Evolutionary conservation across 2,888 invertebrate genomes (phyloP).

Genomic region (Bombyx huttoni): DNA sequence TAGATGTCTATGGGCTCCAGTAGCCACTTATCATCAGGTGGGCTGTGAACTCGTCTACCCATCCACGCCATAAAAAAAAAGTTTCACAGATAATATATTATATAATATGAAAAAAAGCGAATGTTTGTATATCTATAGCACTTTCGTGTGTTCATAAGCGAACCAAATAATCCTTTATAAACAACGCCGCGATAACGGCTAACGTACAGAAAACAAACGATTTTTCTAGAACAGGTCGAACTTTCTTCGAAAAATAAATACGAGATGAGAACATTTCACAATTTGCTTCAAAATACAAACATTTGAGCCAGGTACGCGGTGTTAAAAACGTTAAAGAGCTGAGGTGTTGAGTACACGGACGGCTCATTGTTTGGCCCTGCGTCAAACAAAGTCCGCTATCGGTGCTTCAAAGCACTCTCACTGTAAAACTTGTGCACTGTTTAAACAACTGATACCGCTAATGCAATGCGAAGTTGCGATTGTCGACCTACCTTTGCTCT

Average conservation of each 20-base stretch:
- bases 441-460: constrained; percentile 50
- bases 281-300: constrained; percentile 36
- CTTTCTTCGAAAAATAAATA: constrained; percentile 29
- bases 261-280: constrained; percentile 33
- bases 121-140: too few relatives aligned
- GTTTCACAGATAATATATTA: too few relatives aligned
- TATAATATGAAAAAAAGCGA: too few relatives aligned
- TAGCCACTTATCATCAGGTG: too few relatives aligned
- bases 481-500: constrained; percentile 3
- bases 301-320: constrained; percentile 29
- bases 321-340: constrained; percentile 50
- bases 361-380: constrained; percentile 48
- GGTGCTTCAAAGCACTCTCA: constrained; percentile 43
- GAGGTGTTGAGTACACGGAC: constrained; percentile 50
- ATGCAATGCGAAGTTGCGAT: constrained; percentile 36
- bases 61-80: too few relatives aligned
- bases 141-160: neutral
- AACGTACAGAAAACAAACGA: constrained; percentile 1
- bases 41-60: too few relatives aligned
- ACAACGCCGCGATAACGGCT: neutral
- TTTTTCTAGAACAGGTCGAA: constrained; percentile 14
- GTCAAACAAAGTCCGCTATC: constrained; percentile 48
- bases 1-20: too few relatives aligned
- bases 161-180: neutral
- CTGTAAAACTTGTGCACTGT: constrained; percentile 23